A percentile compares a stretch with the other conserved stretches of the same genome.
These are phyloP conservation scores for Clusia tigrina DNA, from an alignment of 2,888 invertebrate genomes.

Conservation along the genomic window DNA sequence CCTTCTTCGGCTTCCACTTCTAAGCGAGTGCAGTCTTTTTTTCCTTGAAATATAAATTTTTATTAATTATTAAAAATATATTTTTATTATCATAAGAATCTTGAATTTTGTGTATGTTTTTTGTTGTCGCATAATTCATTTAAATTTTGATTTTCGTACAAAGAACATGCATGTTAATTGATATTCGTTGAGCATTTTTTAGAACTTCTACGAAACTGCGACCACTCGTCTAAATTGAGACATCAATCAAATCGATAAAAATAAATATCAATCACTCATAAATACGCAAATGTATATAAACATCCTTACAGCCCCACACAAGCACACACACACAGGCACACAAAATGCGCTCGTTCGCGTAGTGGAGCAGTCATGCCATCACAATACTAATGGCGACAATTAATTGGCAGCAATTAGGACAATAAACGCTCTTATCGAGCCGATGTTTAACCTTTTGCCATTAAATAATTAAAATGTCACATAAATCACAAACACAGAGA, in stretches of 20 bases:
- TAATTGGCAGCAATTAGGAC: not conserved
- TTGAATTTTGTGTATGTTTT: no score
- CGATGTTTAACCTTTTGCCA: slow-evolving; percentile 11
- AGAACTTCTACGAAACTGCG: slow-evolving; percentile 7
- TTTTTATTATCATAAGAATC: no score
- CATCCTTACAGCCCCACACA: not conserved
- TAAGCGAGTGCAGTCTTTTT: no score
- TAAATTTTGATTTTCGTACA: not conserved
- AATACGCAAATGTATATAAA: not conserved
- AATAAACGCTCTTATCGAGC: not conserved
- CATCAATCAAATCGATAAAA: slow-evolving; percentile 19
- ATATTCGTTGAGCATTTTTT: no score
- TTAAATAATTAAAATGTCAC: slow-evolving; percentile 17
- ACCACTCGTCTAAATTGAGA: slow-evolving; percentile 13
- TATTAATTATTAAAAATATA: no score
- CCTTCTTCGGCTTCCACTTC: no score
- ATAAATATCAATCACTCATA: slow-evolving; percentile 19
- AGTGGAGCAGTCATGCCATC: no score
- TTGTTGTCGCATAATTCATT: no score
- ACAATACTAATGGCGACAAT: not conserved
- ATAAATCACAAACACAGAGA: slow-evolving; percentile 7
- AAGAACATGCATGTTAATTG: not conserved
- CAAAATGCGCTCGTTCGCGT: no score
- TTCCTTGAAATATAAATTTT: no score
- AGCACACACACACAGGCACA: slow-evolving; percentile 10